Conservation (phyloP, 2,888 invertebrate species). For the Agonopterix alstromeriana region DNA sequence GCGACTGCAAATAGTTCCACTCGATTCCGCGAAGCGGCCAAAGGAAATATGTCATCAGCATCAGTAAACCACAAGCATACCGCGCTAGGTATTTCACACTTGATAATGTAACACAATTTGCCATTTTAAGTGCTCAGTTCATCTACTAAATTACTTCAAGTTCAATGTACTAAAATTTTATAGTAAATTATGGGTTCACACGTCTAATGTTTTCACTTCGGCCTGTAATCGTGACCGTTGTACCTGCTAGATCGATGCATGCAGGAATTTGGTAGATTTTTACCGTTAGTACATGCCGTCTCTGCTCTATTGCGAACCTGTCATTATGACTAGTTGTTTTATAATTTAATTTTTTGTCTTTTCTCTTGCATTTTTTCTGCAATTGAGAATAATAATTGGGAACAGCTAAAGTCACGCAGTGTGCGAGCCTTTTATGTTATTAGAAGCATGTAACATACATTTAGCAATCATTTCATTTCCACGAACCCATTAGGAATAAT, state of each 20-base stretch:
- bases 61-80: constrained; percentile 50
- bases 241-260: constrained; percentile 53
- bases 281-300: constrained; percentile 52
- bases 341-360: constrained; percentile 29
- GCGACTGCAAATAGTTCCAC: constrained; percentile 1
- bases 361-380: constrained; percentile 4
- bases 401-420: constrained; percentile 32
- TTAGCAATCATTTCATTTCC: constrained; percentile 27
- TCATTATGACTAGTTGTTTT: constrained; percentile 39
- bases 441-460: constrained; percentile 22
- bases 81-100: constrained; percentile 36
- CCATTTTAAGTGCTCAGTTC: constrained; percentile 46
- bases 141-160: constrained; percentile 59
- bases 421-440: constrained; percentile 25
- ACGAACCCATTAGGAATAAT: constrained; percentile 24
- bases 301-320: constrained; percentile 36
- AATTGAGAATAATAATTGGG: constrained; percentile 6
- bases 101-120: constrained; percentile 48
- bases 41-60: constrained; percentile 41
- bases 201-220: constrained; percentile 67
- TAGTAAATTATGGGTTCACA: constrained; percentile 71
- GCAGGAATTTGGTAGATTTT: constrained; percentile 52
- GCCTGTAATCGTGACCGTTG: constrained; percentile 58
- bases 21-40: constrained; percentile 9
- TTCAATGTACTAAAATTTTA: constrained; percentile 67